These are phyloP conservation scores for Athalia circularis DNA, from an alignment of 2,888 invertebrate genomes.

Conservation along the genomic window DNA sequence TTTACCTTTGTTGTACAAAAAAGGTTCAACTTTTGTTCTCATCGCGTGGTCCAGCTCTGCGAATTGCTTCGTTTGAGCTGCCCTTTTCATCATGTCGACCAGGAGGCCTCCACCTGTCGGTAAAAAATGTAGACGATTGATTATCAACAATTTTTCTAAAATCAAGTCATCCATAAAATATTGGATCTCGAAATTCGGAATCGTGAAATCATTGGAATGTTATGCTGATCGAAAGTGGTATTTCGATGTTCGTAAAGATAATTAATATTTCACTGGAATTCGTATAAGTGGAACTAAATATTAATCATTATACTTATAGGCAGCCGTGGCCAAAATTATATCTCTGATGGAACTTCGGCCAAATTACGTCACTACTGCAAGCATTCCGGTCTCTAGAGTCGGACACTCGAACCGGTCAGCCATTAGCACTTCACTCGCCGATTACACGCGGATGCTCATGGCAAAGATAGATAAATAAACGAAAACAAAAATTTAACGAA, in stretches of 20 bases:
- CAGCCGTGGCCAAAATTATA: slow-evolving; percentile 47
- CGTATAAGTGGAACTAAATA: slow-evolving; percentile 20
- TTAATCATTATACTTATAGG: slow-evolving; percentile 21
- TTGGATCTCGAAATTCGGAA: too few species aligned
- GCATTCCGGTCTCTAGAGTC: slow-evolving; percentile 55
- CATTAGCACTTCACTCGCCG: slow-evolving; percentile 56
- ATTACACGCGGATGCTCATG: slow-evolving; percentile 55
- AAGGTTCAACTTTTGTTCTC: slow-evolving; percentile 92
- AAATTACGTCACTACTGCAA: slow-evolving; percentile 52
- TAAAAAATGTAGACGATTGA: too few species aligned
- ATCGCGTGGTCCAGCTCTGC: slow-evolving; percentile 95
- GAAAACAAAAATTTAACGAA: slow-evolving; percentile 18
- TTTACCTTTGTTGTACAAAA: slow-evolving; percentile 94
- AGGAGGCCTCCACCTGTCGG: slow-evolving; percentile 89
- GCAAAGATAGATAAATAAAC: slow-evolving; percentile 49
- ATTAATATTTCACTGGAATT: slow-evolving; percentile 9
- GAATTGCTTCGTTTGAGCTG: slow-evolving; percentile 91
- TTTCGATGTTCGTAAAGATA: not conserved
- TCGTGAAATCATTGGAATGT: not conserved
- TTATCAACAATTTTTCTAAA: too few species aligned
- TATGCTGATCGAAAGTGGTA: slow-evolving; percentile 9
- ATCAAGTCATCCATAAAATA: too few species aligned
- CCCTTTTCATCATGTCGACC: slow-evolving; percentile 94
- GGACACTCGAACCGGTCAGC: slow-evolving; percentile 51
- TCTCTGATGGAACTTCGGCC: slow-evolving; percentile 43